These are phyloP conservation scores for Encarsia formosa DNA, from an alignment of 2,888 invertebrate species.

Conservation along the genomic window DNA sequence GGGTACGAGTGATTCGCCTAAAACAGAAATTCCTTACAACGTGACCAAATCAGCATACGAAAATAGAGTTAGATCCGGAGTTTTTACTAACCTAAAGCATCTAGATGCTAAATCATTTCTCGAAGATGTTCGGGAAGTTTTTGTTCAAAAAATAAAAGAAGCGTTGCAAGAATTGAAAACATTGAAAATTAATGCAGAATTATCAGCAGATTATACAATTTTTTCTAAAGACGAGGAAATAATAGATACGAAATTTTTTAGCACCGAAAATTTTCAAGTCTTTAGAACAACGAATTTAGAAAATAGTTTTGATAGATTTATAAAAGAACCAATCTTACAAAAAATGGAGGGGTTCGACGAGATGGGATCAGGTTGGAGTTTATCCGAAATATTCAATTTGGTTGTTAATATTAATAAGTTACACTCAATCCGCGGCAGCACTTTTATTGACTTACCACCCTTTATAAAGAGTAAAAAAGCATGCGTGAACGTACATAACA, in stretches of 20 bases:
- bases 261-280: constrained; percentile 30
- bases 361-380: constrained; percentile 31
- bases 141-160: too few species aligned
- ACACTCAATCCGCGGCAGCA: constrained; percentile 29
- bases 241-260: constrained; percentile 32
- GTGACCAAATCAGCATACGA: too few species aligned
- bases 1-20: too few species aligned
- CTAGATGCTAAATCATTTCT: too few species aligned
- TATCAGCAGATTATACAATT: constrained; percentile 28
- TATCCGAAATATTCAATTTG: constrained; percentile 28
- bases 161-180: too few species aligned
- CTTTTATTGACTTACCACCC: constrained; percentile 26
- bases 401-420: constrained; percentile 33
- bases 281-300: constrained; percentile 27
- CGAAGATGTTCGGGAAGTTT: too few species aligned
- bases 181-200: constrained; percentile 25
- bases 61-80: too few species aligned
- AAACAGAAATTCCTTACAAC: too few species aligned
- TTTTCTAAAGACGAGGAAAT: constrained; percentile 21
- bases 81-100: too few species aligned
- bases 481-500: constrained; percentile 23
- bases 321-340: constrained; percentile 23
- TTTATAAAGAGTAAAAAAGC: background rate
- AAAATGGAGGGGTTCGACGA: constrained; percentile 34
- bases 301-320: constrained; percentile 29